Percentiles rank a stretch among this genome's conserved stretches.
These are phyloP conservation scores for Rhorus exstirpatorius DNA, from an alignment of 2,888 invertebrate genomes.

Conservation along the genomic window DNA sequence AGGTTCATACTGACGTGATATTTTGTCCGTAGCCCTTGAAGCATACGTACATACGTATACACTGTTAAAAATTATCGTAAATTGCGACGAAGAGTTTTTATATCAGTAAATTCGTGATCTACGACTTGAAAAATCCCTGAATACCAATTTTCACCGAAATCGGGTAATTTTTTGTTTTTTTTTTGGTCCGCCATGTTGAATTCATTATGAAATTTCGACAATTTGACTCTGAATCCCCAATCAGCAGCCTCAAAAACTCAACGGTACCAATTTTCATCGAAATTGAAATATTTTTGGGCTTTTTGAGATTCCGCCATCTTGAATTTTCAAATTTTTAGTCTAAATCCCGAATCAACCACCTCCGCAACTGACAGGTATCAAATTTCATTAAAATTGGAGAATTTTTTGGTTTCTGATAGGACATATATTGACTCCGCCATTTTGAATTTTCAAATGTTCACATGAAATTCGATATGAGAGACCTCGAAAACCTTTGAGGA, in stretches of 20 bases:
- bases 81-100: too few species aligned
- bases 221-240: neutral
- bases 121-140: neutral
- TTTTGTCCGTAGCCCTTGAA: too few species aligned
- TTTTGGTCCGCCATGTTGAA: neutral
- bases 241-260: neutral
- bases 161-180: neutral
- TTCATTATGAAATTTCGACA: too few species aligned
- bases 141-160: neutral
- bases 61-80: too few species aligned
- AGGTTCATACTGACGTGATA: too few species aligned
- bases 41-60: too few species aligned
- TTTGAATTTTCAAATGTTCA: neutral
- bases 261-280: neutral
- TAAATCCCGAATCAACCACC: too few species aligned
- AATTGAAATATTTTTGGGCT: neutral
- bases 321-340: neutral
- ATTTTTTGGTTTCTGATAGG: neutral
- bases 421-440: too few species aligned
- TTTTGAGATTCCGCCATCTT: neutral
- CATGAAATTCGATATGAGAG: neutral
- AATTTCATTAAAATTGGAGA: neutral
- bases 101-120: neutral
- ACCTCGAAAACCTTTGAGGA: too few species aligned
- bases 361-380: too few species aligned